Base-by-base conservation (phyloP, 1,140 invertebrate species). In the Drosophila littoralis region DNA sequence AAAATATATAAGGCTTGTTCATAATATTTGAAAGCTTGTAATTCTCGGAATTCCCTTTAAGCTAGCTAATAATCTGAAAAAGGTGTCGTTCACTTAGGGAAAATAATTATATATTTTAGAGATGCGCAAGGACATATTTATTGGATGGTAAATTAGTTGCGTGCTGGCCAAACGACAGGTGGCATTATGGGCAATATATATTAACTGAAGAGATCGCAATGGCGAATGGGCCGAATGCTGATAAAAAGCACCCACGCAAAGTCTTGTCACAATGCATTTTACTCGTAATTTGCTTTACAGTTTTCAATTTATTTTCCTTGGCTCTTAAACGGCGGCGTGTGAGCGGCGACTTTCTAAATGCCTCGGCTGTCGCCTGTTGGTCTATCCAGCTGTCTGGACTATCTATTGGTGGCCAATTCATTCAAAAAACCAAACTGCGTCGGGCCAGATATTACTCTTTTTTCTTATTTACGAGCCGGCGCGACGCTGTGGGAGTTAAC, bases 251-350 rank as follows among this genome's bases (percentile, higher is more conserved):
- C 83, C 83, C 84, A 88, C 83, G 83, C 84, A 48, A 67, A 79
- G 84, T 80, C 84, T 88, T 88, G 83, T 88, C 83, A 88, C 83
- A 88, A 88, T 89, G 83, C 84, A 81, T 89, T 88, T 88, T 88
- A 77, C 83, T 74, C 58, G 84, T 88, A 88, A 88, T 88, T 88
- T 88, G 79, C 84, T 88, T 88, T 88, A 88, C 83, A 88, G 83
- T 89, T 88, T 88, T 88, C 83, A 89, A 88, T 88, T 89, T 88
- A 88, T 88, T 88, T 88, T 88, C 73, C 71, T 72, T 63, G 32
- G 57, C 59, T 79, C 59, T 77, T 73, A 68, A 77, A 76, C 70
- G 70, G 74, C 68, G 63, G 59, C 77, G 79, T 75, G 64, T 61
- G 71, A 74, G 71, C 57, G 70, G 63, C 80, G 79, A 88, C 83